Conservation (phyloP, 2,888 invertebrate genomes). For the Mythimna pallens region DNA sequence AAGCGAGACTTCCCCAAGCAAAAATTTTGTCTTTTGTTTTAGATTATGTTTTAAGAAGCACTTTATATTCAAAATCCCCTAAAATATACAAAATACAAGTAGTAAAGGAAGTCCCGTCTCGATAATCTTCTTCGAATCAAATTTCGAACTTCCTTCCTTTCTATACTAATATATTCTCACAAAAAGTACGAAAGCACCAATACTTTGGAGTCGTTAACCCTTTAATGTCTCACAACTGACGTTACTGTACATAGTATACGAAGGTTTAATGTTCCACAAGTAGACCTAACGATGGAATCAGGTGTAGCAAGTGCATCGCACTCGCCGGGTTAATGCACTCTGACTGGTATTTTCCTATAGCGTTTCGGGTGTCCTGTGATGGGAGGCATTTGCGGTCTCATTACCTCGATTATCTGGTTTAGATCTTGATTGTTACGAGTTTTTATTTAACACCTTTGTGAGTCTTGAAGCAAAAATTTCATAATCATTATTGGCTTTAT, state of each 20-base stretch:
- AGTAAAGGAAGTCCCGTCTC: slow-evolving; percentile 4
- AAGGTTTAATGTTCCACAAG: slow-evolving; percentile 71
- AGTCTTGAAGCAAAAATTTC: neutral
- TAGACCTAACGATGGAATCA: slow-evolving; percentile 69
- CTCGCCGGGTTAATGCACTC: slow-evolving; percentile 78
- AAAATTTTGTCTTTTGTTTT: neutral
- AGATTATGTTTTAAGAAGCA: neutral
- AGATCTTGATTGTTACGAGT: neutral
- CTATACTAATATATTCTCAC: slow-evolving; percentile 2
- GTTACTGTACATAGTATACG: slow-evolving; percentile 51
- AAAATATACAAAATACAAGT: neutral
- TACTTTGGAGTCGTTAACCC: slow-evolving; percentile 54
- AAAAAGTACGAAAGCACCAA: slow-evolving; percentile 17
- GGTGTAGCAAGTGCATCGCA: slow-evolving; percentile 79
- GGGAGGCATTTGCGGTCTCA: slow-evolving; percentile 49
- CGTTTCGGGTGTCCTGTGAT: slow-evolving; percentile 63
- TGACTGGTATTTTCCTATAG: slow-evolving; percentile 69
- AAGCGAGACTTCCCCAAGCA: neutral
- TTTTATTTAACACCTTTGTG: neutral
- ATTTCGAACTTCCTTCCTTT: slow-evolving; percentile 2
- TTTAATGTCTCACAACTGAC: slow-evolving; percentile 55
- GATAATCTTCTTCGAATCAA: neutral
- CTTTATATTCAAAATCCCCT: slow-evolving; percentile 9
- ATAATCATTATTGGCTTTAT: neutral
- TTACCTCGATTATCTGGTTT: slow-evolving; percentile 6